These are phyloP conservation scores for Vimba vimba DNA, from an alignment of 2,113 vertebrate genomes.

Conservation along the genomic window DNA sequence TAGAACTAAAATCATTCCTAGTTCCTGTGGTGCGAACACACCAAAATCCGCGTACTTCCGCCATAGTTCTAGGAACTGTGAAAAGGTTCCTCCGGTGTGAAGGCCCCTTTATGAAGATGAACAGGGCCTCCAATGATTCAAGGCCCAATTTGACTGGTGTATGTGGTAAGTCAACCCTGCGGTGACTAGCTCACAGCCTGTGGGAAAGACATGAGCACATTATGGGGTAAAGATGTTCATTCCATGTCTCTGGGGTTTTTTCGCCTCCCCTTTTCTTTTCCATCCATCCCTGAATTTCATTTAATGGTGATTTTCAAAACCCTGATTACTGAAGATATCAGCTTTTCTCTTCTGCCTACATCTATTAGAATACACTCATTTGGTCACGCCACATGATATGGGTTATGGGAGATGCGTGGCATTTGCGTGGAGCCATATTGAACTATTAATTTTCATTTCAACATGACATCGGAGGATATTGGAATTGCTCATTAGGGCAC, in stretches of 20 bases:
- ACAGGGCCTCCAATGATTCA: neutral
- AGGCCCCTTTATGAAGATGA: neutral
- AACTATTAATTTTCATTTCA: slow-evolving; percentile 82
- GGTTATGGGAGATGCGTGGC: slow-evolving; percentile 74
- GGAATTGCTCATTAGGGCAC: slow-evolving; percentile 75
- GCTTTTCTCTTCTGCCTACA: slow-evolving; percentile 68
- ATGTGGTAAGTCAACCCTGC: slow-evolving; percentile 56
- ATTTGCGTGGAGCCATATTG: slow-evolving; percentile 70
- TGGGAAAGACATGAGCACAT: neutral
- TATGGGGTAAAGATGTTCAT: slow-evolving; percentile 44
- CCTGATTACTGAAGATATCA: slow-evolving; percentile 80
- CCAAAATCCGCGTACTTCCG: too few relatives aligned
- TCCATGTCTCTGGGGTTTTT: slow-evolving; percentile 52
- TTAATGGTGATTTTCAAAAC: slow-evolving; percentile 67
- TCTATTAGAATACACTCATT: slow-evolving; percentile 71
- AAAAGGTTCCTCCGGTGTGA: too few relatives aligned
- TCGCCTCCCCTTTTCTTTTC: slow-evolving; percentile 52
- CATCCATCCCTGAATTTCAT: slow-evolving; percentile 55
- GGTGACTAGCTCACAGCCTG: slow-evolving; percentile 21
- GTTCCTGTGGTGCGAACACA: too few relatives aligned
- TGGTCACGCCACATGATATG: slow-evolving; percentile 81
- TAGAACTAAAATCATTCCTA: too few relatives aligned
- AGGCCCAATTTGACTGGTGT: neutral
- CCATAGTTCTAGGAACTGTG: too few relatives aligned
- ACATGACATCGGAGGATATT: slow-evolving; percentile 79